These are phyloP conservation scores for Mythimna lalbum DNA, from an alignment of 2,888 invertebrate genomes.

Conservation along the genomic window DNA sequence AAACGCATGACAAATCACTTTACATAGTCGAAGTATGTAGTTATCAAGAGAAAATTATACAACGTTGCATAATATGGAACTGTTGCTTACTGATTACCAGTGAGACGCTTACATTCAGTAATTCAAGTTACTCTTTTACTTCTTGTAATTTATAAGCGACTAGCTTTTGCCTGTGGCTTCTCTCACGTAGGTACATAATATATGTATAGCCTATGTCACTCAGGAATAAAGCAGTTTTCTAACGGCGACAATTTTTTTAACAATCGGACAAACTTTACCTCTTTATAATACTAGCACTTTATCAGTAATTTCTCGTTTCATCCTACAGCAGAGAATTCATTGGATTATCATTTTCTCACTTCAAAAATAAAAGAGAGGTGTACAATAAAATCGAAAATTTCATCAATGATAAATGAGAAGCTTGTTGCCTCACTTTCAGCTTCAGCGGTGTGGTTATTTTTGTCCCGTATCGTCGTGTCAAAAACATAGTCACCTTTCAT, in stretches of 20 bases:
- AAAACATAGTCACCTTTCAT: constrained; percentile 42
- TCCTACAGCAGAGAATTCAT: too few relatives aligned
- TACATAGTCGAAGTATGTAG: constrained; percentile 11
- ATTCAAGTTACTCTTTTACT: not conserved
- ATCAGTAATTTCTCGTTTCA: too few relatives aligned
- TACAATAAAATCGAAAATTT: constrained; percentile 1
- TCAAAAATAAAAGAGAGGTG: too few relatives aligned
- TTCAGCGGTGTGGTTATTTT: constrained; percentile 19
- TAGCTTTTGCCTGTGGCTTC: too few relatives aligned
- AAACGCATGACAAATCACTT: constrained; percentile 7
- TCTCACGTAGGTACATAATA: too few relatives aligned
- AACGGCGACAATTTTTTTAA: too few relatives aligned
- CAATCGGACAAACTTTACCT: too few relatives aligned
- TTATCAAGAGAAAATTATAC: constrained; percentile 16
- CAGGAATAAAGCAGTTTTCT: too few relatives aligned
- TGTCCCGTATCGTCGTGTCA: constrained; percentile 12
- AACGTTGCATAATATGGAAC: constrained; percentile 9
- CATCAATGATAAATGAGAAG: not conserved
- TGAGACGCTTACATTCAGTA: constrained; percentile 1
- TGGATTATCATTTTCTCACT: too few relatives aligned
- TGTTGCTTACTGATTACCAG: not conserved
- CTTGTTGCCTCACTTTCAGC: not conserved
- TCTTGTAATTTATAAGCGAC: not conserved
- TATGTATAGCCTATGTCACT: too few relatives aligned
- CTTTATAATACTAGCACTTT: too few relatives aligned